phyloP scores from a whole-genome alignment of 2,888 invertebrate genomes.

The Pseudococcus jackbeardsleyi region DNA sequence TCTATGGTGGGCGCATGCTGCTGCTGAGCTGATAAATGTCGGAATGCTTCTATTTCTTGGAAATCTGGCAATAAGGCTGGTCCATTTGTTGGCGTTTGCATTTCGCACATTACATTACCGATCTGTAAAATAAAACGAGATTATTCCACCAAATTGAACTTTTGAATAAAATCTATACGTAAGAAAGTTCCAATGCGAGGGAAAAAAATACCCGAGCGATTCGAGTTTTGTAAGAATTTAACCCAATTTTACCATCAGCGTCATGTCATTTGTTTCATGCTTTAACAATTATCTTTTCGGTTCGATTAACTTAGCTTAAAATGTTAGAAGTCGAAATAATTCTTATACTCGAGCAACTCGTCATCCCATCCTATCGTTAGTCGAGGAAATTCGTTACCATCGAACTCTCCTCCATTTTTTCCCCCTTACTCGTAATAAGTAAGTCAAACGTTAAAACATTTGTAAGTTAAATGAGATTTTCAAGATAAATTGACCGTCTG shows the following conservation, averaged over 20 bases:
- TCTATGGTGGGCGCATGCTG: conserved; percentile 59
- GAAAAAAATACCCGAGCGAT: background rate
- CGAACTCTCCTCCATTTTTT: background rate
- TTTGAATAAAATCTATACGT: background rate
- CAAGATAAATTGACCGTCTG: background rate
- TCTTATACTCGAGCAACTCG: background rate
- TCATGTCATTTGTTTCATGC: background rate
- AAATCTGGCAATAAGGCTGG: conserved; percentile 66
- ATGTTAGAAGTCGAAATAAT: background rate
- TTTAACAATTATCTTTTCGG: background rate
- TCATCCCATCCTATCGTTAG: background rate
- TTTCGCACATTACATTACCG: conserved; percentile 65
- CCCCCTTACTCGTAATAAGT: background rate
- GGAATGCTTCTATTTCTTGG: conserved; percentile 65
- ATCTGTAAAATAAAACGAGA: conserved; percentile 41
- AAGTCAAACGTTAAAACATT: conserved; percentile 19
- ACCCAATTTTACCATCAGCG: background rate
- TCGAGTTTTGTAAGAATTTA: background rate
- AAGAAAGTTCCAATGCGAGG: background rate
- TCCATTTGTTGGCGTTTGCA: conserved; percentile 66
- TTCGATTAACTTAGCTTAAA: background rate
- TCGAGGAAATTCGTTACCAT: background rate
- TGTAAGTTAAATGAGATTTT: conserved; percentile 24
- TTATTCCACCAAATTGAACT: background rate
- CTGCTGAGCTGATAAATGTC: conserved; percentile 62